Evolutionary conservation across 2,113 vertebrate species (phyloP).

Genomic region (Gallinago paraguaiae): DNA sequence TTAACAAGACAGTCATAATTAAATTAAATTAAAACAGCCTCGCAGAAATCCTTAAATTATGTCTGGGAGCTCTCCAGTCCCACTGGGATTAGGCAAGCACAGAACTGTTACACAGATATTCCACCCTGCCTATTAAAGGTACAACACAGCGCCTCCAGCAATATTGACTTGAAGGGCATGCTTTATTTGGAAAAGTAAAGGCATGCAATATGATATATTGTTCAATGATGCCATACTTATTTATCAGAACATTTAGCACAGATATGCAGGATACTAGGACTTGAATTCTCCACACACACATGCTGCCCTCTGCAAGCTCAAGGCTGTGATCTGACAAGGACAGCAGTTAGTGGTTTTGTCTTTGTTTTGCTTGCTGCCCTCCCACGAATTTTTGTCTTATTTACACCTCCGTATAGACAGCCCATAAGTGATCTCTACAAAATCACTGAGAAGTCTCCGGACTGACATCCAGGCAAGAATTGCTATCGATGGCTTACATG

Average conservation of each 20-base stretch:
- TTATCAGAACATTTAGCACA: neutral
- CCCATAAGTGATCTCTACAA: neutral
- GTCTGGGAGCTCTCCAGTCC: neutral
- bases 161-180: neutral
- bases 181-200: neutral
- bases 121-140: neutral
- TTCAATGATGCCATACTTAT: neutral
- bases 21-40: constrained; percentile 7
- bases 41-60: neutral
- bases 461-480: neutral
- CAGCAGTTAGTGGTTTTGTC: neutral
- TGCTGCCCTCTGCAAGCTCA: neutral
- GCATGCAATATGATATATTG: rapidly evolving
- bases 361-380: neutral
- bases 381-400: neutral
- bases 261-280: neutral
- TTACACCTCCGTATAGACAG: neutral
- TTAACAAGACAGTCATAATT: neutral
- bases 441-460: neutral
- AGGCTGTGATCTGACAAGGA: neutral
- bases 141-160: neutral
- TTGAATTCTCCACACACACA: neutral
- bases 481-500: neutral
- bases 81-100: neutral
- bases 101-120: neutral